Evolutionary conservation across 2,113 vertebrate genomes (phyloP), one percentile per base, ranked within the genome.

Genomic region (Camelus dromedarius): DNA sequence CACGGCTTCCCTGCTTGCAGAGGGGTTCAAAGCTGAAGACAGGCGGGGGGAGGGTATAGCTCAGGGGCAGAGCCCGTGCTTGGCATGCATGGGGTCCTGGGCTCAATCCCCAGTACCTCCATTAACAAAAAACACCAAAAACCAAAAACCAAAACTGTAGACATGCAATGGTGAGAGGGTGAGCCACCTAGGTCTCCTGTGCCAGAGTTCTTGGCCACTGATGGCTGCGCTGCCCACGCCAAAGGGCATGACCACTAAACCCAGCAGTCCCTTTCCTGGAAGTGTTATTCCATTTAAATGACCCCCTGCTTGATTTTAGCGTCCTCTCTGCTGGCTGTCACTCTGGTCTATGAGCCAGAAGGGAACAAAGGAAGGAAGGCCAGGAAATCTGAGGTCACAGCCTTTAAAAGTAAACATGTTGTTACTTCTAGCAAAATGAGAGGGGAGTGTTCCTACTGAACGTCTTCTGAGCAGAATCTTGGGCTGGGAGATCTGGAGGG

Each of bases 161-260:
- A 28, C 12, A 0, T 1, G 11, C 72, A 2, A 1, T 6, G 19
- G 10, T 0, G 20, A 69, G n/a, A 26, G 24, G 24, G 9, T 0
- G 15, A 16, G 38, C 26, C 28, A 0, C 56, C 0, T 3, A 1
- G 2, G 5, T 5, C 2, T 7, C 58, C 22, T 15, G 69, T 0
- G 2, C 19, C 76, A 20, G 18, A 7, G 28, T 24, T 26, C 72
- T 28, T 19, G 30, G 38, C 2, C 8, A 16, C 16, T 50, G 6
- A 0, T 2, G 38, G 72, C 20, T 18, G 24, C 30, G 7, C 0
- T 18, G 60, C 67, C 46, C 9, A 2, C 26, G 42, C 13, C 5
- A 0, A 6, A 24, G 38, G 5, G 11, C 8, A 0, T 1, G 58
- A 6, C 64, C 22, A 1, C 20, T 19, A 38, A 42, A n/a, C 14